Evolutionary conservation across 2,797 vertebrate species (phyloP), one percentile per base, ranked within the genome.

Genomic region (Semaprochilodus insignis): DNA sequence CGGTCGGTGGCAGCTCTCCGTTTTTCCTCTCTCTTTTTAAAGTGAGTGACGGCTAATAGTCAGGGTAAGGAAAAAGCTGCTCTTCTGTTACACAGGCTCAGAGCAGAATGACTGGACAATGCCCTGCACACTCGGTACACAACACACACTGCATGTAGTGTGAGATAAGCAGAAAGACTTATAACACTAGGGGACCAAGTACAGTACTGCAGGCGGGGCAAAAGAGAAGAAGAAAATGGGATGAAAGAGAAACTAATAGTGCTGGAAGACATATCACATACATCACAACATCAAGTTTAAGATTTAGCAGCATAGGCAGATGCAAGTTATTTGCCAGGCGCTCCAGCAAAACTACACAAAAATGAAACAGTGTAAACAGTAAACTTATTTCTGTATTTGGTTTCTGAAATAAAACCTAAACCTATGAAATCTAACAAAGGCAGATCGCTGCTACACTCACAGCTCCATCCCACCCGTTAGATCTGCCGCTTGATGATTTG

Each of bases 21-120:
- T 59, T 79, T 54, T 6, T 73, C 52, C 23, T 34, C 60, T 59
- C 34, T 65, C 48, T 59, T 44, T 78, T 85, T 87, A 78, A 88
- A 88, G 81, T 74, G 82, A 34, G 13, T 84, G 78, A 84, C 83
- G 77, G 60, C 62, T 84, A 87, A 87, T 89, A 87, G 40, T 54
- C 73, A 73, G 65, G 14, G 23, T 8, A 57, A 23, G 27, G 52
- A 36, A 85, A 62, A 85, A 78, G 59, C 19, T 13, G 79, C 74
- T 48, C 79, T 82, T 87, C 85, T 85, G 88, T 87, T 85, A 72
- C 10, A 71, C 62, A 87, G 85, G 85, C 77, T 83, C 81, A 17
- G 51, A 74, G 72, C 15, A 25, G 87, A 70, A 75, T 19, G 16
- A 57, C 81, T 77, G 27, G 80, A 89, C 81, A 87, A 89, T 16